Conservation (phyloP, 2,888 invertebrate species). For the Campoletis raptor region DNA sequence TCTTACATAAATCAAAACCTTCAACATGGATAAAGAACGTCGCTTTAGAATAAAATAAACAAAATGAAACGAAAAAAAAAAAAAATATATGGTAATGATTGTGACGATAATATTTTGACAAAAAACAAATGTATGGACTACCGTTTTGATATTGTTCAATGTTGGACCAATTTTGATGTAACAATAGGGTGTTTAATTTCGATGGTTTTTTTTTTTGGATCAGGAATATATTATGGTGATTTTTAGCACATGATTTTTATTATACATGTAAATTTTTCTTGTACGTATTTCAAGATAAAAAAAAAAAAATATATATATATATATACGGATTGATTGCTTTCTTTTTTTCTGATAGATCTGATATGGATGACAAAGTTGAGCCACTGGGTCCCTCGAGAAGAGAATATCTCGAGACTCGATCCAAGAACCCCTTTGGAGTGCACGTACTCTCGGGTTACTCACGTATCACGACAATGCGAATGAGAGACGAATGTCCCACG, state of each 20-base stretch:
- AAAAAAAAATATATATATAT: too few species aligned
- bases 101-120: neutral
- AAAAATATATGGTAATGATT: neutral
- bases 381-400: slow-evolving; percentile 40
- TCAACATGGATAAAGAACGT: neutral
- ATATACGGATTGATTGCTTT: neutral
- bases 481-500: slow-evolving; percentile 69
- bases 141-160: neutral
- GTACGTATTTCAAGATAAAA: neutral
- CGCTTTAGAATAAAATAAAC: neutral
- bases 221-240: neutral
- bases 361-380: slow-evolving; percentile 54
- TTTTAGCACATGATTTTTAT: neutral
- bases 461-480: slow-evolving; percentile 68
- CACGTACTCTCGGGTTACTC: slow-evolving; percentile 49
- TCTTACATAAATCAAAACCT: neutral
- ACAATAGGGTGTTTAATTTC: neutral
- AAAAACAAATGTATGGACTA: neutral
- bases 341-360: slow-evolving; percentile 40
- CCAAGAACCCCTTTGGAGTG: slow-evolving; percentile 43
- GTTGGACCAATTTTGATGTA: neutral
- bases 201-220: neutral
- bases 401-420: slow-evolving; percentile 59
- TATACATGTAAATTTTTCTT: neutral
- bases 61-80: neutral